Evolutionary conservation across 2,888 invertebrate species (phyloP).

Genomic region (Pharmacophagus antenor): DNA sequence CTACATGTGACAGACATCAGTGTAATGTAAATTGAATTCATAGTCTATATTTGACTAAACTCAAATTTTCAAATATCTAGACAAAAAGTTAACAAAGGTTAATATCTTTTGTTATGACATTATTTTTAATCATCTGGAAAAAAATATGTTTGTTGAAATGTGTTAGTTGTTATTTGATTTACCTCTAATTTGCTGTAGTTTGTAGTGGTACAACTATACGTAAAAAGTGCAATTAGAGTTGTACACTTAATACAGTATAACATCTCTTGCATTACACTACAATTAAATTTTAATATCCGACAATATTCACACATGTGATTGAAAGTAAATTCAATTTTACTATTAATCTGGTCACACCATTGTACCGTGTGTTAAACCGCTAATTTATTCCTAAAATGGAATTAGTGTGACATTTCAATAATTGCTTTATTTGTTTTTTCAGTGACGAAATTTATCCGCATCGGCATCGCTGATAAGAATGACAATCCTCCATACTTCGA

Average conservation of each 20-base stretch:
- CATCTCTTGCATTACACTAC: neutral
- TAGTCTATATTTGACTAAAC: neutral
- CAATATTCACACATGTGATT: slow-evolving; percentile 16
- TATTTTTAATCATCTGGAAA: neutral
- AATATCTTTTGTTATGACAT: no score
- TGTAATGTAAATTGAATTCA: no score
- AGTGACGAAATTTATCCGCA: slow-evolving; percentile 99
- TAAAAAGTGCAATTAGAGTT: no score
- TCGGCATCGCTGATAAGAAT: slow-evolving; percentile 99
- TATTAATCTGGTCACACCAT: neutral
- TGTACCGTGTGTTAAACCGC: neutral
- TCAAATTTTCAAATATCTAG: neutral
- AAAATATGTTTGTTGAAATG: no score
- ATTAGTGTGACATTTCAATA: neutral
- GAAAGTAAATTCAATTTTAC: slow-evolving; percentile 15
- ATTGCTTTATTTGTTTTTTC: slow-evolving; percentile 71
- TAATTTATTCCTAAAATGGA: neutral
- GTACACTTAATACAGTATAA: no score
- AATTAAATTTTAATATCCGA: slow-evolving; percentile 22
- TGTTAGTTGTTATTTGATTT: no score
- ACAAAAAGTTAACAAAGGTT: neutral
- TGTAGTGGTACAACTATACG: no score
- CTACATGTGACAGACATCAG: no score
- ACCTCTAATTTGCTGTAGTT: no score
- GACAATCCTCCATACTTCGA: slow-evolving; percentile 99